phyloP scores from a whole-genome alignment of 2,113 vertebrate genomes.

The Steatornis caripensis region DNA sequence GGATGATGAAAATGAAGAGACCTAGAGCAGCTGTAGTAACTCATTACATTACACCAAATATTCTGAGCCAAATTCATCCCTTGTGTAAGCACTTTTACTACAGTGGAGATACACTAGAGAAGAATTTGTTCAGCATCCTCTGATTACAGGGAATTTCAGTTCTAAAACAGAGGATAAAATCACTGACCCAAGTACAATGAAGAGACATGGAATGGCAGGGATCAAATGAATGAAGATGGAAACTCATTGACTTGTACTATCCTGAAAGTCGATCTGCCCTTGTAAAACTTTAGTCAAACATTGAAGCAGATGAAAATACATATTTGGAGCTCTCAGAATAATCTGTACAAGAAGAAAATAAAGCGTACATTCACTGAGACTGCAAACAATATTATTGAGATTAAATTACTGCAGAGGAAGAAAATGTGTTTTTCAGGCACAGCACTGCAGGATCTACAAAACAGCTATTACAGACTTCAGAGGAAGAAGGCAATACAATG shows the following conservation, averaged over 20 bases:
- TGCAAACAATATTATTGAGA: slow-evolving; percentile 27
- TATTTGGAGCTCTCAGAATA: not conserved
- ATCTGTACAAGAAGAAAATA: not conserved
- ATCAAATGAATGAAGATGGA: slow-evolving; percentile 43
- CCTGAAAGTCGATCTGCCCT: slow-evolving; percentile 51
- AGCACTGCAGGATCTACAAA: not conserved
- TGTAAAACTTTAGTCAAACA: slow-evolving; percentile 43
- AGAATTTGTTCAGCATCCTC: not conserved
- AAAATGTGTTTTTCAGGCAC: not conserved
- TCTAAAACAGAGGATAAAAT: slow-evolving; percentile 31
- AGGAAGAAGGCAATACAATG: not conserved
- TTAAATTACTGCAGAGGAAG: not conserved
- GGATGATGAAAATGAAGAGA: slow-evolving; percentile 13
- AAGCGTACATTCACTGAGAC: not conserved
- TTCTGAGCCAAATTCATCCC: slow-evolving; percentile 14
- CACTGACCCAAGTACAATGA: slow-evolving; percentile 12
- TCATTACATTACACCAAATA: not conserved
- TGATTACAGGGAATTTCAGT: slow-evolving; percentile 20
- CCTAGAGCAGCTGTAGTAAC: not conserved
- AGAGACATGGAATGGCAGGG: not conserved
- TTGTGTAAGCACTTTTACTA: not conserved
- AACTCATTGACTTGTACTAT: slow-evolving; percentile 12
- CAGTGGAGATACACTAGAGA: not conserved
- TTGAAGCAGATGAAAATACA: not conserved
- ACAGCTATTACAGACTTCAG: not conserved